phyloP scores from a whole-genome alignment of 35 echinoderm and acorn worm genomes.

The Amphiura filiformis region DNA sequence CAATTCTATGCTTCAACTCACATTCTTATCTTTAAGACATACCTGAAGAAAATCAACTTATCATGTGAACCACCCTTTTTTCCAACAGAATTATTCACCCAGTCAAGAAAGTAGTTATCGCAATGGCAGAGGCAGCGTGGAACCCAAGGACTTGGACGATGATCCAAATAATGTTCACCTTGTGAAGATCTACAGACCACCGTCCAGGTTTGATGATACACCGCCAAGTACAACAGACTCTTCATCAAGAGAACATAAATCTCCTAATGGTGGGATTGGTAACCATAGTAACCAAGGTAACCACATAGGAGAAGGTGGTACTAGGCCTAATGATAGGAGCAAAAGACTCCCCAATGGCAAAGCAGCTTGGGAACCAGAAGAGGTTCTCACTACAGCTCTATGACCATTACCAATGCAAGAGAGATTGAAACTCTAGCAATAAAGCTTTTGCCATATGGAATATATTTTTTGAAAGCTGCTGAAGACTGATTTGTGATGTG shows the following conservation, averaged over 20 bases:
- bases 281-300: no score
- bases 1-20: no score
- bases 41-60: no score
- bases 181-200: background rate
- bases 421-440: no score
- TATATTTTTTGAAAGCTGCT: no score
- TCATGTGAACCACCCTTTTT: background rate
- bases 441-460: no score
- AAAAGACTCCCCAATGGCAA: background rate
- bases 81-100: background rate
- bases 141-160: background rate
- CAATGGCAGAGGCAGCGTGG: background rate
- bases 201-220: background rate
- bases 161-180: background rate
- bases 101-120: background rate
- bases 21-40: no score
- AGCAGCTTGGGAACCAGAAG: background rate
- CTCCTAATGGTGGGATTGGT: background rate
- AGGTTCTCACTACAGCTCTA: background rate
- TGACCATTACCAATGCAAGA: no score
- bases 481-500: no score
- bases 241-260: background rate
- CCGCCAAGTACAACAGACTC: background rate
- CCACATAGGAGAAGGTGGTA: background rate
- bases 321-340: background rate